These are phyloP conservation scores for Aurelia sp. DNA, from an alignment of 30 jellyfish, hydroid and myxozoan species.

Conservation along the genomic window DNA sequence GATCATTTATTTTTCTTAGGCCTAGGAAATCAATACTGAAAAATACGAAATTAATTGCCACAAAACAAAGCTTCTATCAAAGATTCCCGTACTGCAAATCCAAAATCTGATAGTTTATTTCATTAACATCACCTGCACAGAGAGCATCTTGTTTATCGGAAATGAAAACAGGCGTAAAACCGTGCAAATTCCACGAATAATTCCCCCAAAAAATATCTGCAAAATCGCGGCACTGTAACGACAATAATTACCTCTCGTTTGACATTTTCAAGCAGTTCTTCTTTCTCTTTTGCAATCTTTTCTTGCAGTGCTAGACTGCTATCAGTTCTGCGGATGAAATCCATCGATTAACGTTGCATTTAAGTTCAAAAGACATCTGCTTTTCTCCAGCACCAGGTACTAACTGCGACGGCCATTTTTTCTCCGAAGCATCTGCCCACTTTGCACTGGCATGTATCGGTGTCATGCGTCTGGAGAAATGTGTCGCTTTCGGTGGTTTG, in stretches of 20 bases:
- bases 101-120: too few relatives aligned
- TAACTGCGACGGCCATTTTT: constrained; percentile 17
- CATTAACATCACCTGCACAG: too few relatives aligned
- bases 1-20: too few relatives aligned
- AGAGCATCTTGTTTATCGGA: too few relatives aligned
- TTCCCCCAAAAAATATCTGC: neutral
- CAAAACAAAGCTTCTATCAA: too few relatives aligned
- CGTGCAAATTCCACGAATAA: too few relatives aligned
- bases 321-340: constrained; percentile 54
- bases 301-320: constrained; percentile 35
- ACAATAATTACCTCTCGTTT: constrained; percentile 64
- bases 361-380: too few relatives aligned
- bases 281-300: constrained; percentile 58
- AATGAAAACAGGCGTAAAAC: too few relatives aligned
- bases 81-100: too few relatives aligned
- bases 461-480: constrained; percentile 26
- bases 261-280: constrained; percentile 76
- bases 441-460: neutral
- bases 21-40: too few relatives aligned
- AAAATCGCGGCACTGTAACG: neutral
- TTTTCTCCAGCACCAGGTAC: constrained; percentile 1
- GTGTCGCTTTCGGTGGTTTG: too few relatives aligned
- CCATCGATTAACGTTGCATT: constrained; percentile 44
- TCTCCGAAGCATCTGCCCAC: constrained; percentile 58
- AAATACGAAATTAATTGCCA: too few relatives aligned